A percentile compares a stretch with the other conserved stretches of the same genome.
Evolutionary conservation across 2,888 invertebrate genomes (phyloP).

Genomic region (Gnatocerus cornutus): DNA sequence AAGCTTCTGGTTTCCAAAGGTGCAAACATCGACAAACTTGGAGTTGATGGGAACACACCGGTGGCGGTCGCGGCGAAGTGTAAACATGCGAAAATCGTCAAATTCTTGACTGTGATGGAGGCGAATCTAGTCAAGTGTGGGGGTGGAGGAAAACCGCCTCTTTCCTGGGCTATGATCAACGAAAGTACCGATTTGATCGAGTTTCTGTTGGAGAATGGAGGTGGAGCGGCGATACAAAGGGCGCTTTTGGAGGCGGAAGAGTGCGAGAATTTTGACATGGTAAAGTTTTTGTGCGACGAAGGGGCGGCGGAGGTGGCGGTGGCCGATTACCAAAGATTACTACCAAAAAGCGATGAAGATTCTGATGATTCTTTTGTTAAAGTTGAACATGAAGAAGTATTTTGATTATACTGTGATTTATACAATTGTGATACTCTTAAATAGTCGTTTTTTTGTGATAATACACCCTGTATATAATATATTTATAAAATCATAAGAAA

Average conservation of each 20-base stretch:
- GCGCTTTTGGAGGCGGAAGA: conserved; percentile 10
- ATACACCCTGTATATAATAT: too few species aligned
- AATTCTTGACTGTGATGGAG: neutral
- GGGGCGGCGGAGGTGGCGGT: conserved; percentile 1
- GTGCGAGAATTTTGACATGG: neutral
- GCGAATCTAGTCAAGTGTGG: neutral
- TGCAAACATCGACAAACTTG: neutral
- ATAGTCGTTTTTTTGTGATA: too few species aligned
- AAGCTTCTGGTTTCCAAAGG: conserved; percentile 6
- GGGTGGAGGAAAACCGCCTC: conserved; percentile 2
- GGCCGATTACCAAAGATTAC: neutral
- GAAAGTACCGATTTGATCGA: conserved; percentile 5
- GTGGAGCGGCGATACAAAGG: neutral
- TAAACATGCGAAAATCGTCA: conserved; percentile 1
- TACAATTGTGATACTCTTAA: too few species aligned
- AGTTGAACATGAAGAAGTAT: neutral
- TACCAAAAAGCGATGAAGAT: neutral
- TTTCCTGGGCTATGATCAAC: conserved; percentile 10
- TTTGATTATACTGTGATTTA: too few species aligned
- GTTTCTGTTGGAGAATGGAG: conserved; percentile 17
- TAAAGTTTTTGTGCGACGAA: neutral
- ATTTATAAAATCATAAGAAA: too few species aligned
- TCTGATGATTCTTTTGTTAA: conserved; percentile 1
- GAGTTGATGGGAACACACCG: conserved; percentile 1
- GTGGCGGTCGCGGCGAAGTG: neutral